These are phyloP conservation scores for Heliconius himera DNA, from an alignment of 1,140 invertebrate species.

Conservation along the genomic window DNA sequence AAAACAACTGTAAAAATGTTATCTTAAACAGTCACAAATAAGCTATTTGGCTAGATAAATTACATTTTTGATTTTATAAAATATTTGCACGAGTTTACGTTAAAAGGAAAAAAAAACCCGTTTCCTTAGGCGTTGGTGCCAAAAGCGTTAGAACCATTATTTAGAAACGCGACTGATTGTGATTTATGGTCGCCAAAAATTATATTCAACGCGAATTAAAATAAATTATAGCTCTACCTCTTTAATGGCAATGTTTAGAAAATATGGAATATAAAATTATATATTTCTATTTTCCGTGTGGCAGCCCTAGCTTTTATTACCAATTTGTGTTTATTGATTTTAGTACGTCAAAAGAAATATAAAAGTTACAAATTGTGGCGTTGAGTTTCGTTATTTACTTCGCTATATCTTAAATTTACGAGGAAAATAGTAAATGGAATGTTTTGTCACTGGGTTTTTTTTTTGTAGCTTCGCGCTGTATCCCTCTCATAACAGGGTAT, in stretches of 20 bases:
- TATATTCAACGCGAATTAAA: background rate
- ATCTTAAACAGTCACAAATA: too few species aligned
- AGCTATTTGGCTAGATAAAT: too few species aligned
- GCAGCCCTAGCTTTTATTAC: too few species aligned
- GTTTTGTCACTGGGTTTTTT: background rate
- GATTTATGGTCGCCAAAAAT: background rate
- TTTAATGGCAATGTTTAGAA: background rate
- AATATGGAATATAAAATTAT: background rate
- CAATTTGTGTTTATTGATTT: too few species aligned
- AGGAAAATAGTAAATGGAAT: too few species aligned
- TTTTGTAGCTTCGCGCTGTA: background rate
- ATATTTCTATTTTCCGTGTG: background rate
- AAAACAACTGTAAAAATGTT: too few species aligned
- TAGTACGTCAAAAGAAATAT: background rate
- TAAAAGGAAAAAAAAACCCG: background rate
- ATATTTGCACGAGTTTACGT: too few species aligned
- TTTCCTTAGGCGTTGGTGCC: background rate
- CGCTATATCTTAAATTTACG: too few species aligned
- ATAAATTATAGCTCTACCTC: slow-evolving; percentile 2
- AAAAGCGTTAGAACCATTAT: background rate
- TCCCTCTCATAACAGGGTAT: background rate
- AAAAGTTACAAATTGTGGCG: too few species aligned
- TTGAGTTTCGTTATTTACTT: too few species aligned
- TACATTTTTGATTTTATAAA: background rate
- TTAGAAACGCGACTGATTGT: slow-evolving; percentile 6